phyloP scores from a whole-genome alignment of 2,888 invertebrate genomes.

The Petrolisthes cinctipes region DNA sequence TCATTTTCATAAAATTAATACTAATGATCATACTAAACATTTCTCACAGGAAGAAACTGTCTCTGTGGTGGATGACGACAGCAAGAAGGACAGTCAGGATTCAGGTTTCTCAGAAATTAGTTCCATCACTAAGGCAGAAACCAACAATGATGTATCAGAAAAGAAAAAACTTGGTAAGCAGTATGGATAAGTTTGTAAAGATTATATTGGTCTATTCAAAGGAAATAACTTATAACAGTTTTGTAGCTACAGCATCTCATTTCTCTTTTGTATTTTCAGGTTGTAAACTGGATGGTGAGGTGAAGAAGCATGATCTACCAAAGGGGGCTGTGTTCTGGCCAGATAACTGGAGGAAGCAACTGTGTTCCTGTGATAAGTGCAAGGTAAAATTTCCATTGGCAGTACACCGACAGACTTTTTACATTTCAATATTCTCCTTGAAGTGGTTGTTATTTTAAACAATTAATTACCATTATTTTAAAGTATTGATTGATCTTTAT shows the following conservation, averaged over 20 bases:
- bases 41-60: background rate
- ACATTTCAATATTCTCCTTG: no score
- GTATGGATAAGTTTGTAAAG: background rate
- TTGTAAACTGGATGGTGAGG: constrained; percentile 29
- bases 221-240: no score
- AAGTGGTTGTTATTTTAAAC: no score
- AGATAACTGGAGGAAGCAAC: constrained; percentile 77
- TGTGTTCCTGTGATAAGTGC: constrained; percentile 73
- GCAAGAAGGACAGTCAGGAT: constrained; percentile 1
- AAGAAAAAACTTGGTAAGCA: constrained; percentile 25
- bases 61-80: background rate
- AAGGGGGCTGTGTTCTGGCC: constrained; percentile 69
- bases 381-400: constrained; percentile 67
- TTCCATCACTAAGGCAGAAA: no score
- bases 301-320: constrained; percentile 29
- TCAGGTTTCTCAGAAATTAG: background rate
- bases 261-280: constrained; percentile 4
- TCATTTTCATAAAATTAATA: no score
- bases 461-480: no score
- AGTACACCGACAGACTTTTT: no score
- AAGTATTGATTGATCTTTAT: no score
- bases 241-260: no score
- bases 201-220: background rate
- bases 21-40: no score
- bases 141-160: background rate